These are phyloP conservation scores for Anguilla marmorata DNA, from an alignment of 2,797 vertebrate species.

Conservation along the genomic window DNA sequence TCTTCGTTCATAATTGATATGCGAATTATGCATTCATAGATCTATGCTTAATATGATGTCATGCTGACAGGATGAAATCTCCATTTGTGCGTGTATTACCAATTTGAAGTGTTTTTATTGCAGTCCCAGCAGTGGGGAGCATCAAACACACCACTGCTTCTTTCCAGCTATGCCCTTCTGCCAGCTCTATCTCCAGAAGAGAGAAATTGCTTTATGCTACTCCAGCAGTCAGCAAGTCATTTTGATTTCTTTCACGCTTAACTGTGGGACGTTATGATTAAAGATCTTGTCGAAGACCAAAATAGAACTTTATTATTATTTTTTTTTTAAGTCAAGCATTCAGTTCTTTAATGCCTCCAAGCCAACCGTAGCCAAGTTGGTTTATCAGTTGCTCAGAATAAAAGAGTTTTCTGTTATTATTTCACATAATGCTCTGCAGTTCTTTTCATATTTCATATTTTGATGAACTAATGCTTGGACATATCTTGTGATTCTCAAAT, in stretches of 20 bases:
- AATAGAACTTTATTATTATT: neutral
- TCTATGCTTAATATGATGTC: neutral
- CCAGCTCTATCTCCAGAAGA: neutral
- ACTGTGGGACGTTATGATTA: neutral
- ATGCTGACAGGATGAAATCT: neutral
- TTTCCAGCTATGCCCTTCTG: neutral
- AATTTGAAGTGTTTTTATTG: neutral
- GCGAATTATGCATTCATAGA: neutral
- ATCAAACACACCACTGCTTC: neutral
- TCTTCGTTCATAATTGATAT: neutral
- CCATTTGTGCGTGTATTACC: neutral
- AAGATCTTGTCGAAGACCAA: neutral
- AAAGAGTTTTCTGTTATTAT: neutral
- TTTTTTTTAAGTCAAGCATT: neutral
- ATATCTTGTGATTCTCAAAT: neutral
- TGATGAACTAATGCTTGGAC: neutral
- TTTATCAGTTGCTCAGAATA: neutral
- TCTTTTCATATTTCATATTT: neutral
- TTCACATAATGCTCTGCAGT: neutral
- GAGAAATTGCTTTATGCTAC: slow-evolving; percentile 9
- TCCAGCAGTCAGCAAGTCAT: neutral
- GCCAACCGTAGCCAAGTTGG: neutral
- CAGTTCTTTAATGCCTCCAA: neutral
- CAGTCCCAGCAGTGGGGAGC: neutral
- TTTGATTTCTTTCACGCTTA: neutral